phyloP scores from a whole-genome alignment of 2,888 invertebrate species.

The Oscheius sp. region DNA sequence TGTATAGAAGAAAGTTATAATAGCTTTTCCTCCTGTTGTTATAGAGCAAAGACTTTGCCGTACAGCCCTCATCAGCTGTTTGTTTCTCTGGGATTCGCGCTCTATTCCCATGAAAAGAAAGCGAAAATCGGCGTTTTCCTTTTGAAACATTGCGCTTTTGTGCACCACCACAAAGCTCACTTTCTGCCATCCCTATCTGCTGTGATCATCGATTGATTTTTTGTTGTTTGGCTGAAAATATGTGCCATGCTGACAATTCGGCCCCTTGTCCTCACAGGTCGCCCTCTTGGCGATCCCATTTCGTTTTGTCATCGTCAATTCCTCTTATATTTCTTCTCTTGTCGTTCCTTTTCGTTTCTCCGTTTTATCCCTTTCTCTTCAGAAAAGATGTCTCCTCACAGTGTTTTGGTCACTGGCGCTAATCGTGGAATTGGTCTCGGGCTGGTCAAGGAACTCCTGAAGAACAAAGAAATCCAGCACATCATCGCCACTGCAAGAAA shows the following conservation, averaged over 20 bases:
- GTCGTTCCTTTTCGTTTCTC: not conserved
- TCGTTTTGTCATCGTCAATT: not conserved
- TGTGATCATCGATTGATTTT: not conserved
- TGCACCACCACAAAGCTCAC: not conserved
- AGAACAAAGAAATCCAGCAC: slow-evolving; percentile 30
- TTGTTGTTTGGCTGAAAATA: not conserved
- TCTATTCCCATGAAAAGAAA: no score
- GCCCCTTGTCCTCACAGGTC: not conserved
- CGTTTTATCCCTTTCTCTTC: not conserved
- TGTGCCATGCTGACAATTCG: slow-evolving; percentile 7
- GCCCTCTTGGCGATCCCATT: not conserved
- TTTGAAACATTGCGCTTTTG: not conserved
- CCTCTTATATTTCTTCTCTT: not conserved
- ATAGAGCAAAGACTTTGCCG: no score
- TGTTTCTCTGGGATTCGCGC: no score
- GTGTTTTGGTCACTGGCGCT: slow-evolving; percentile 36
- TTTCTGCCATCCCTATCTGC: no score
- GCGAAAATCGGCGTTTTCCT: not conserved
- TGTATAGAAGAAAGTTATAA: no score
- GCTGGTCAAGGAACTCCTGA: slow-evolving; percentile 26
- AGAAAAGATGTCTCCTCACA: slow-evolving; percentile 35
- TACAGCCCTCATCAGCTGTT: no score
- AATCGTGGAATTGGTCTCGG: slow-evolving; percentile 39
- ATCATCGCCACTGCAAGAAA: slow-evolving; percentile 35
- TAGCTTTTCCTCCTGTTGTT: no score